Percentiles rank a stretch among this genome's conserved stretches.
Conservation (phyloP, 2,797 vertebrate genomes). For the Miichthys miiuy region DNA sequence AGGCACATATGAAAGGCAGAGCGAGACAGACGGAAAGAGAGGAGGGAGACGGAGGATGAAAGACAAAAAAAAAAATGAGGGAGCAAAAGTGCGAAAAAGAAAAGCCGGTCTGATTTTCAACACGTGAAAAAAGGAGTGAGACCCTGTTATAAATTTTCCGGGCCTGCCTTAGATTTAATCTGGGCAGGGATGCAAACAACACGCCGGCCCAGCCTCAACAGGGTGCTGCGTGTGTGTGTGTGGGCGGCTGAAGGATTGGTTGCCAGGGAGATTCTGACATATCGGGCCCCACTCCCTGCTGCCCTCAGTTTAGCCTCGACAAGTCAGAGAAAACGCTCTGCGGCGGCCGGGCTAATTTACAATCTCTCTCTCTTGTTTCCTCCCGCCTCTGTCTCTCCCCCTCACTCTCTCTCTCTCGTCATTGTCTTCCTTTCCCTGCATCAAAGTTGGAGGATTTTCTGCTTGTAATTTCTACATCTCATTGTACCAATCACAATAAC, state of each 20-base stretch:
- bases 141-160: conserved; percentile 65
- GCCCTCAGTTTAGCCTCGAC: conserved; percentile 88
- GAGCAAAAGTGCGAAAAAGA: conserved; percentile 45
- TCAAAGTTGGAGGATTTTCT: conserved; percentile 27
- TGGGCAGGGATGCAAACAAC: conserved; percentile 76
- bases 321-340: conserved; percentile 81
- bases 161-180: conserved; percentile 76
- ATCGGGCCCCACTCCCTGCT: conserved; percentile 84
- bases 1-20: conserved; percentile 37
- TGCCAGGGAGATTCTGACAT: conserved; percentile 86
- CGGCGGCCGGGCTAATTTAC: conserved; percentile 81
- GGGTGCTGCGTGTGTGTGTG: conserved; percentile 57
- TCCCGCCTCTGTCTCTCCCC: conserved; percentile 34
- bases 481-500: conserved; percentile 16
- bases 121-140: conserved; percentile 47
- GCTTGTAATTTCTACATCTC: conserved; percentile 26
- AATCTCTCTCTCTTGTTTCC: conserved; percentile 53
- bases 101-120: conserved; percentile 42
- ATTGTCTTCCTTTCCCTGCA: conserved; percentile 31
- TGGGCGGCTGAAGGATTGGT: conserved; percentile 84
- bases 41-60: conserved; percentile 6
- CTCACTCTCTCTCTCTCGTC: not conserved
- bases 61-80: conserved; percentile 31
- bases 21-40: conserved; percentile 21
- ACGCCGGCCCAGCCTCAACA: conserved; percentile 54